These are phyloP conservation scores for Anodontia alba DNA, from an alignment of 2,888 invertebrate genomes.

Conservation along the genomic window DNA sequence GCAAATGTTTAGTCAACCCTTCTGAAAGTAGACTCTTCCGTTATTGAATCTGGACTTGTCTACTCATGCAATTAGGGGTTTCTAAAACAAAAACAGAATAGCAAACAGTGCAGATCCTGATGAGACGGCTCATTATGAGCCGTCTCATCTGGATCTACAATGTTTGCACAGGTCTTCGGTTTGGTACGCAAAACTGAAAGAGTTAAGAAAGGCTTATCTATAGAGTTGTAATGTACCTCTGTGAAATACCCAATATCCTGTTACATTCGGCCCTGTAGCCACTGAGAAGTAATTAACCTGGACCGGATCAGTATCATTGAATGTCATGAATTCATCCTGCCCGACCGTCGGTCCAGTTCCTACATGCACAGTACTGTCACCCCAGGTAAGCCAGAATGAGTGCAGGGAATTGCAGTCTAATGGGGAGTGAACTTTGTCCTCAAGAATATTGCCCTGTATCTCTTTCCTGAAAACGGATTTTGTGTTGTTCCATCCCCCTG, in stretches of 20 bases:
- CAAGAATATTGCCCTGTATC: background rate
- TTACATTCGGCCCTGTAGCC: background rate
- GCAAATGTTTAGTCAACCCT: too few relatives aligned
- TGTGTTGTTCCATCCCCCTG: background rate
- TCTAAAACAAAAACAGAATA: too few relatives aligned
- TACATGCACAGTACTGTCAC: background rate
- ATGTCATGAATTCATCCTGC: background rate
- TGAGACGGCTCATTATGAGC: too few relatives aligned
- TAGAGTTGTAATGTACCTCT: background rate
- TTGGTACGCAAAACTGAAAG: too few relatives aligned
- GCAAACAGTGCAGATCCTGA: too few relatives aligned
- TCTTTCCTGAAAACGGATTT: background rate
- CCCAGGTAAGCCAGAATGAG: background rate
- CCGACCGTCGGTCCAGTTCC: background rate
- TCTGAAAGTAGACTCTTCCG: too few relatives aligned
- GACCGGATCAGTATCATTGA: background rate
- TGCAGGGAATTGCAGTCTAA: background rate
- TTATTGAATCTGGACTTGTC: too few relatives aligned
- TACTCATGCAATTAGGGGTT: too few relatives aligned
- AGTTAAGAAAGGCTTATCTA: too few relatives aligned
- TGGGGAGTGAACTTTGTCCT: background rate
- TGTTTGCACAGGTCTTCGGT: too few relatives aligned
- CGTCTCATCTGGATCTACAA: too few relatives aligned
- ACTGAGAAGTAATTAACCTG: background rate
- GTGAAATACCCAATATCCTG: background rate